Evolutionary conservation across 1,140 invertebrate genomes (phyloP), one percentile per base, ranked within the genome.

Genomic region (Palaemon carinicauda): DNA sequence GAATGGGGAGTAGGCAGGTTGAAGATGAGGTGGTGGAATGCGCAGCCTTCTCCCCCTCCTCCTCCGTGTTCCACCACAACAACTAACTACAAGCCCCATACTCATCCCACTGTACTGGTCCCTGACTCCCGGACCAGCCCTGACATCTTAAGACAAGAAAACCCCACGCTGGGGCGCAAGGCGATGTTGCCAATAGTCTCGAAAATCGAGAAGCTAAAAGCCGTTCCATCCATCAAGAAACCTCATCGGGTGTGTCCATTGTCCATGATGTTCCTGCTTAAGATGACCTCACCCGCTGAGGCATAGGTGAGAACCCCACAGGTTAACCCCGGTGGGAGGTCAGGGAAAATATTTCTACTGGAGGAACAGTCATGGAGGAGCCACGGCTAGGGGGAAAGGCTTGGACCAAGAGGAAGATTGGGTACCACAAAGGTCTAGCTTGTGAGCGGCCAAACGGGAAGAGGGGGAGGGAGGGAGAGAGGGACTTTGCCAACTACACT

Each of bases 141-240:
- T 69, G 69, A 74, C 80, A 82, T 69, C 80, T 74, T 82, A 82
- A 82, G 80, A 82, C 80, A 82, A 82, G 80, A 65, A 41, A 41
- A 54, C 80, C 80, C 80, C 80, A 82, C 80, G 80, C 80, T 82
- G 80, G 74, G 80, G 51, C 65, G 17, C 50, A 51, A 50, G 24
- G 27, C 41, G 41, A 5, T n/a, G 80, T 82, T 82, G 80, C 80
- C 80, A 82, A 29, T 41, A 51, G 51, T 73, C 27, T 69, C 41
- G 53, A 82, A 53, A 73, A 53, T 69, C 80, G 19, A 24, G 15
- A 9, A 29, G 52, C 24, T 27, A 29, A 24, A 33, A 33, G 78
- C 52, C 24, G 78, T 41, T 80, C 9, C 27, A 15, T 51, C 29
- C 78, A 27, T 19, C 54, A 80, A 15, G 24, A 24, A 27, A 21